Conservation (phyloP, 2,888 invertebrate genomes). For the Pterostichus niger region DNA sequence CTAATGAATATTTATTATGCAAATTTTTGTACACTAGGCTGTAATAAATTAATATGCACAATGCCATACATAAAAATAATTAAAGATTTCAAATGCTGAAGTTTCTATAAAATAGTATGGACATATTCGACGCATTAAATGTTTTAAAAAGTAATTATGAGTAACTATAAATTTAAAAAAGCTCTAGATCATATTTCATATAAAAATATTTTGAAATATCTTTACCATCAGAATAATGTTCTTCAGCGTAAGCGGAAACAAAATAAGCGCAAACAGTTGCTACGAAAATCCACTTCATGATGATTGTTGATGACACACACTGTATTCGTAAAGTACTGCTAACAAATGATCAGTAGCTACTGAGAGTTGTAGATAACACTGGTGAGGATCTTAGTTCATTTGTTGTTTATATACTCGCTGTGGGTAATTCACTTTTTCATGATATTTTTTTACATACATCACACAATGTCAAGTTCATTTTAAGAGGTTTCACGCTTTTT, state of each 20-base stretch:
- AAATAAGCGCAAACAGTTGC: slow-evolving; percentile 26
- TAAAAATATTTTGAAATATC: neutral
- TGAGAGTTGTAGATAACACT: neutral
- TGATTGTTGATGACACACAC: slow-evolving; percentile 6
- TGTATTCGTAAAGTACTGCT: slow-evolving; percentile 1
- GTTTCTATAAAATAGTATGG: no score
- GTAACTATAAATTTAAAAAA: no score
- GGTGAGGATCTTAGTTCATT: neutral
- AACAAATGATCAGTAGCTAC: neutral
- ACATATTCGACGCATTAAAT: no score
- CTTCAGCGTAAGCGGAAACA: slow-evolving; percentile 1
- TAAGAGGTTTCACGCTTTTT: slow-evolving; percentile 48
- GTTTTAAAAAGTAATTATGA: no score
- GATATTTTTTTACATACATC: slow-evolving; percentile 26
- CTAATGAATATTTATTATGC: no score
- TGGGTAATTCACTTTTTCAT: slow-evolving; percentile 57
- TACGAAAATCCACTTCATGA: slow-evolving; percentile 51
- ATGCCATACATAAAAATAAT: no score
- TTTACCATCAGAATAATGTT: slow-evolving; percentile 12
- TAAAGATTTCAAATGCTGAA: no score
- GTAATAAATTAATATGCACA: no score
- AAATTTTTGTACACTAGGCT: no score
- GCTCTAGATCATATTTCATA: no score
- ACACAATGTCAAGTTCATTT: slow-evolving; percentile 55
- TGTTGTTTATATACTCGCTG: slow-evolving; percentile 12